Percentiles rank a stretch among this genome's conserved stretches.
These are phyloP conservation scores for Eristalis pertinax DNA, from an alignment of 2,888 invertebrate genomes.

Conservation along the genomic window DNA sequence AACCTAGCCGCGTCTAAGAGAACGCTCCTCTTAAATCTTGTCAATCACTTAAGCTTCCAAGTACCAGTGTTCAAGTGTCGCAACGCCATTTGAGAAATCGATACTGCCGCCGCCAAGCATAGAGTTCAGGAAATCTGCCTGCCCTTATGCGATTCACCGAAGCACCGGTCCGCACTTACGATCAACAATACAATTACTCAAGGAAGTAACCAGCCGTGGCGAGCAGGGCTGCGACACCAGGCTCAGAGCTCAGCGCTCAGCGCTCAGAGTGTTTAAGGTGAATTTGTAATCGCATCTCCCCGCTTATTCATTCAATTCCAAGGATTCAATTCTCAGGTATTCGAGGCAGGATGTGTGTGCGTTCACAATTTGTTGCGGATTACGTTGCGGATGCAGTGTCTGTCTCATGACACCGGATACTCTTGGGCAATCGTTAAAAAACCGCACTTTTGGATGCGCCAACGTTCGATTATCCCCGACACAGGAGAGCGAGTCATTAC, in stretches of 20 bases:
- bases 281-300: constrained; percentile 66
- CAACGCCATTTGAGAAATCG: constrained; percentile 53
- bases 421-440: constrained; percentile 59
- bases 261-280: constrained; percentile 62
- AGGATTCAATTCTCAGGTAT: constrained; percentile 63
- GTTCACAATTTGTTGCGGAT: constrained; percentile 57
- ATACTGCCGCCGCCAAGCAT: constrained; percentile 38
- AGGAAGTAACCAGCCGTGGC: constrained; percentile 33
- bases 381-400: constrained; percentile 53
- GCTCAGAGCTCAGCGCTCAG: no score
- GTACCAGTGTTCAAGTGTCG: constrained; percentile 5
- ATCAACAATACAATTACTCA: constrained; percentile 29
- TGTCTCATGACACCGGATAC: constrained; percentile 47
- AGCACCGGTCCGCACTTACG: neutral
- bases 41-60: constrained; percentile 43
- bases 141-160: neutral
- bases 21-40: neutral
- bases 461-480: constrained; percentile 58
- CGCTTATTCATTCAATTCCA: constrained; percentile 31
- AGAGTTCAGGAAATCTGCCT: neutral
- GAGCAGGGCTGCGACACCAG: constrained; percentile 22
- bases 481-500: constrained; percentile 62
- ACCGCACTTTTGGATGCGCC: constrained; percentile 33
- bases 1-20: neutral
- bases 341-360: constrained; percentile 41